Percentiles rank a stretch among this genome's conserved stretches.
phyloP scores from a whole-genome alignment of 2,113 vertebrate genomes.

The Dendropsophus ebraccatus region DNA sequence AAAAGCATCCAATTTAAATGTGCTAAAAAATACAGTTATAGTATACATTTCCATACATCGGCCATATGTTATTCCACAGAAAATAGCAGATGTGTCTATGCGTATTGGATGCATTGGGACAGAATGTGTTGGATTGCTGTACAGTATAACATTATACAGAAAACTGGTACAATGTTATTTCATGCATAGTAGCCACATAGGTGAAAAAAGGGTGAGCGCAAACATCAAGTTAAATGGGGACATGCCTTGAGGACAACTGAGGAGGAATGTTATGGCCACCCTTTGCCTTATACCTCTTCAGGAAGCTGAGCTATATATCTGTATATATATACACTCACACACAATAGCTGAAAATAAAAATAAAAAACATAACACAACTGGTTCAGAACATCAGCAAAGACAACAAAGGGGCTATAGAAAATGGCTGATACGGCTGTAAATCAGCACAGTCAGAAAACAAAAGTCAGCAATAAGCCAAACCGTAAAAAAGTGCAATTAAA shows the following conservation, averaged over 20 bases:
- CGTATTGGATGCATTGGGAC: neutral
- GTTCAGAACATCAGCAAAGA: neutral
- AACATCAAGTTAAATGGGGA: neutral
- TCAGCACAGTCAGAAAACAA: neutral
- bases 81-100: neutral
- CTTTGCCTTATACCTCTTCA: neutral
- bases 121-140: neutral
- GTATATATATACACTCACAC: no score
- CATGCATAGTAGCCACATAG: no score
- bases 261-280: neutral
- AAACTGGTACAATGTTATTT: neutral
- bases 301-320: neutral
- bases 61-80: neutral
- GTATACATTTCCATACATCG: neutral
- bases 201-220: neutral
- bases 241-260: neutral
- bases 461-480: conserved; percentile 17
- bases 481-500: conserved; percentile 71
- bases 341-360: neutral
- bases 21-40: neutral
- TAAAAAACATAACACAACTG: neutral
- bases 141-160: neutral
- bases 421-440: neutral
- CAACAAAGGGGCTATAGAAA: conserved; percentile 8
- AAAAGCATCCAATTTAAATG: neutral